phyloP scores from a whole-genome alignment of 1,140 invertebrate genomes.

The Bombus confusus region DNA sequence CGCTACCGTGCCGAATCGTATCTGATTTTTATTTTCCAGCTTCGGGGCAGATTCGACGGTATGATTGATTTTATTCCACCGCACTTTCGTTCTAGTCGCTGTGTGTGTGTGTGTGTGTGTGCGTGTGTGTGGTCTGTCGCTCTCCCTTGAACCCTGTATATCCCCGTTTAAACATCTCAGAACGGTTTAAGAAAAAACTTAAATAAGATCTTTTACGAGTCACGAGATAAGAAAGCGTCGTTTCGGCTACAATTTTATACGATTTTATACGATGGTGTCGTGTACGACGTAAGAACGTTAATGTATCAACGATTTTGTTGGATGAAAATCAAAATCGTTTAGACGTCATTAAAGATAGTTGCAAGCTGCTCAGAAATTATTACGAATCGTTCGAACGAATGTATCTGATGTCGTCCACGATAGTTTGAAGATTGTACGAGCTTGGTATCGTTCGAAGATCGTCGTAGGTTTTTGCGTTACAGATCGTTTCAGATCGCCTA shows the following conservation, averaged over 20 bases:
- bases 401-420: background rate
- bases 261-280: too few species aligned
- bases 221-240: too few species aligned
- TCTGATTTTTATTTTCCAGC: background rate
- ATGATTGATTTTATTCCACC: background rate
- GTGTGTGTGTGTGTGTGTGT: too few species aligned
- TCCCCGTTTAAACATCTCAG: too few species aligned
- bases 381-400: too few species aligned
- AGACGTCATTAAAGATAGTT: background rate
- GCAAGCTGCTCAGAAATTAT: background rate
- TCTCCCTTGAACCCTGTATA: background rate
- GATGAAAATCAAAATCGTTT: background rate
- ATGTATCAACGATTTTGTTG: background rate
- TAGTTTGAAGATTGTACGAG: background rate
- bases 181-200: too few species aligned
- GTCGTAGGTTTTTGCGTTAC: rapidly evolving
- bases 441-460: background rate
- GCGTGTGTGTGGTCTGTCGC: too few species aligned
- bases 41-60: background rate
- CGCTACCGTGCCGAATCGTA: background rate
- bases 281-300: background rate
- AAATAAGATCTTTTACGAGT: too few species aligned
- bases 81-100: too few species aligned
- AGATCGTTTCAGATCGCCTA: background rate
- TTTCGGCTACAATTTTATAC: too few species aligned